phyloP scores from a whole-genome alignment of 2,113 vertebrate species.

The human (Homo sapiens) region DNA sequence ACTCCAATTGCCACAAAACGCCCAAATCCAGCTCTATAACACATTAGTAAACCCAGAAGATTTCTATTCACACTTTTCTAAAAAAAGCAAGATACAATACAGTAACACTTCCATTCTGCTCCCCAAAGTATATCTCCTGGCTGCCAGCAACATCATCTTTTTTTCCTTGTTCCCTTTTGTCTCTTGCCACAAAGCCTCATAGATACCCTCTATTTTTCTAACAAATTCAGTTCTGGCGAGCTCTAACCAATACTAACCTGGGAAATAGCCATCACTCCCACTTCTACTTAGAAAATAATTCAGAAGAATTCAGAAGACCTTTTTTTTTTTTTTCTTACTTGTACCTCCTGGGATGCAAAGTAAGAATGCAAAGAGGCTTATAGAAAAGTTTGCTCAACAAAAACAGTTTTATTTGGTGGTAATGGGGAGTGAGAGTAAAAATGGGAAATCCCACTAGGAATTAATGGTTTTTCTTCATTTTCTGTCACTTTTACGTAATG shows the following conservation, averaged over 20 bases:
- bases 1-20: background rate
- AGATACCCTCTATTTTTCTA: background rate
- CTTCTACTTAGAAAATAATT: background rate
- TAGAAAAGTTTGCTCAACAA: background rate
- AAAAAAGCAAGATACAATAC: background rate
- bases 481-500: background rate
- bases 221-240: background rate
- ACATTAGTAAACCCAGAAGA: background rate
- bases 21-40: background rate
- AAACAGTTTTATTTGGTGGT: background rate
- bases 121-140: background rate
- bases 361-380: background rate
- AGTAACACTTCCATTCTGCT: background rate
- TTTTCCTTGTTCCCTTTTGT: background rate
- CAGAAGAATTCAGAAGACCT: background rate
- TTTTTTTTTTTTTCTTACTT: background rate
- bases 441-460: background rate
- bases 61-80: background rate
- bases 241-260: background rate
- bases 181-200: background rate
- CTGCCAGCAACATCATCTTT: background rate
- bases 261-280: background rate
- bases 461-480: background rate
- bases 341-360: background rate
- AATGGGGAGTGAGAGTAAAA: background rate